A percentile compares a stretch with the other conserved stretches of the same genome.
phyloP scores from a whole-genome alignment of 2,888 invertebrate genomes.

The Pristionchus entomophagus region DNA sequence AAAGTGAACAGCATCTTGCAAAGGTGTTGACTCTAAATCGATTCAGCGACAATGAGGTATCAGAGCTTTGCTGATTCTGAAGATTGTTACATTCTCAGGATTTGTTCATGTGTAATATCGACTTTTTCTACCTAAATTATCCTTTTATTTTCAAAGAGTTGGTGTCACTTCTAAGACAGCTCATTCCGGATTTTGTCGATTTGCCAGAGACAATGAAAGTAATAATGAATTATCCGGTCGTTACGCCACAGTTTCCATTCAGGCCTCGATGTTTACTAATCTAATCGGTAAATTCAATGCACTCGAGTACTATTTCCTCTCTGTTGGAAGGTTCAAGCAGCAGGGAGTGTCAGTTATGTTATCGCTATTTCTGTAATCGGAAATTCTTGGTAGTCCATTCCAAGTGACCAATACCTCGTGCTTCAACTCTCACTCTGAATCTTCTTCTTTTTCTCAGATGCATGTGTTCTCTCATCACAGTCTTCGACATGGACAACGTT shows the following conservation, averaged over 20 bases:
- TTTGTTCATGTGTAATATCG: conserved; percentile 7
- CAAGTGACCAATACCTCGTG: neutral
- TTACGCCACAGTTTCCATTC: neutral
- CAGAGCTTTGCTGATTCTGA: neutral
- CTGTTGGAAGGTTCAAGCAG: neutral
- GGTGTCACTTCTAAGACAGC: neutral
- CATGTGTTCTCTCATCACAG: conserved; percentile 22
- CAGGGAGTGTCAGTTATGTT: neutral
- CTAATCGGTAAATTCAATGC: neutral
- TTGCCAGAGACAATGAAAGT: neutral
- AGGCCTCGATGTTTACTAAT: neutral
- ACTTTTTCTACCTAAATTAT: conserved; percentile 1
- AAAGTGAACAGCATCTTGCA: neutral
- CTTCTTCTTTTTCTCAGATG: neutral
- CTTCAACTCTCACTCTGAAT: neutral
- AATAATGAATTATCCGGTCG: neutral
- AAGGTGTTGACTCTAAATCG: neutral
- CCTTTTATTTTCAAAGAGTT: neutral
- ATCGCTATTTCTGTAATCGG: neutral
- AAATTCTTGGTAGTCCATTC: no score
- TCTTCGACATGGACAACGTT: neutral
- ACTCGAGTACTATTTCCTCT: neutral
- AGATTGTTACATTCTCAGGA: neutral
- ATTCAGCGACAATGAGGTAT: neutral
- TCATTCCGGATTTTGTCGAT: neutral